Evolutionary conservation across 1,140 invertebrate genomes (phyloP), one percentile per base, ranked within the genome.

Genomic region (Steinernema khuongi): DNA sequence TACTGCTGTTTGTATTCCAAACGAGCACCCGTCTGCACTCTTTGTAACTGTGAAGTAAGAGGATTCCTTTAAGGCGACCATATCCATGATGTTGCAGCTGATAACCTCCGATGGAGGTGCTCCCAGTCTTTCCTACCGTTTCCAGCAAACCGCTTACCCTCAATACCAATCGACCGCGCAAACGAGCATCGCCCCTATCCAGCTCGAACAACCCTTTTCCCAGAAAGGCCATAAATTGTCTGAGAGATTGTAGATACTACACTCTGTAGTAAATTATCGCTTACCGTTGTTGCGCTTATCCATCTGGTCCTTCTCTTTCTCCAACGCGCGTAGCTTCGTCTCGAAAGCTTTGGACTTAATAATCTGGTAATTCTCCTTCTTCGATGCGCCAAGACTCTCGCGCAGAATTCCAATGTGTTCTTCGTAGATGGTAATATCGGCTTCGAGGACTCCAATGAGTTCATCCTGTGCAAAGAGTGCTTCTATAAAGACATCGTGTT

Each of bases 301-400:
- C 74, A 84, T 83, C 72, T 82, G 73, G 22, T 81, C 72, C 41
- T 85, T 84, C 70, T 84, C 82, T 66, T 81, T 72, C 74, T 84
- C 82, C 33, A 85, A 66, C 1, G 83, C 83, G 41, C 79, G 75
- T 26, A 84, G 32, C 74, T 84, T 84, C 1, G 82, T 83, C 22
- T 76, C 70, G 74, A 81, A 82, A 14, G 82, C 82, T 41, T 84
- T 84, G 11, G 81, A 80, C 41, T 79, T 79, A 18, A 85, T 80
- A 18, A 75, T 32, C 70, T 81, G 79, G 4, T 77, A 43, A 14
- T 82, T 75, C 36, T 84, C 81, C 71, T 79, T 73, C 43, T 83
- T 81, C 32, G 76, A 72, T 30, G 78, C 79, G 4, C 82, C 83
- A 68, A 84, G 70, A 22, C 79, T 81, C 22, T 84, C 82, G 36